Conservation (phyloP, 2,888 invertebrate genomes). For the Odontocolon sp. region DNA sequence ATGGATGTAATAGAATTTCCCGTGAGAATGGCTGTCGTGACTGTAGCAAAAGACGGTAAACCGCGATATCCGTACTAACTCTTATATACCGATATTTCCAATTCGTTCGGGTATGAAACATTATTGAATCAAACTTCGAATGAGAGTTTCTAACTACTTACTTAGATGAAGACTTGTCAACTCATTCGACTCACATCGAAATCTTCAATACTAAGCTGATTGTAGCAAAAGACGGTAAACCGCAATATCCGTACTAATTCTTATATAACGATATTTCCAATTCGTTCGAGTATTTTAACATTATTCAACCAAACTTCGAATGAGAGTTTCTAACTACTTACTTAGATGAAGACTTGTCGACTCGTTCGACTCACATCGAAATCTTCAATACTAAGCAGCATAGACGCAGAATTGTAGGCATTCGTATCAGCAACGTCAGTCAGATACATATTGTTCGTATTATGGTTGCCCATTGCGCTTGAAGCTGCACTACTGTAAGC, state of each 20-base stretch:
- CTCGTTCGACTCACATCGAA: constrained; percentile 78
- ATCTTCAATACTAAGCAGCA: constrained; percentile 77
- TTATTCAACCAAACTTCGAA: background rate
- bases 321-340: constrained; percentile 24
- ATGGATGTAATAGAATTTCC: constrained; percentile 31
- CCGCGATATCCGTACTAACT: background rate
- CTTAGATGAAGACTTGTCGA: constrained; percentile 77
- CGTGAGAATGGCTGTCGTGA: constrained; percentile 10
- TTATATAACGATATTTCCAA: background rate
- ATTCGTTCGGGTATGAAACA: background rate
- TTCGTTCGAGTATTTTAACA: background rate
- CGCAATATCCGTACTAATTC: background rate
- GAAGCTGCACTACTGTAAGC: constrained; percentile 79
- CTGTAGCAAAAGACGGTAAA: background rate
- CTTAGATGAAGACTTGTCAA: constrained; percentile 77
- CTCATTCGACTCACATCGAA: constrained; percentile 78
- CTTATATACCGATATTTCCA: background rate
- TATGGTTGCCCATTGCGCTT: constrained; percentile 78
- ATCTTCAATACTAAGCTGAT: constrained; percentile 75
- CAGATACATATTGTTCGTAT: constrained; percentile 74
- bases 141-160: constrained; percentile 24
- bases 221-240: constrained; percentile 1
- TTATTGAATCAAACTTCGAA: background rate
- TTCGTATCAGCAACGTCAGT: constrained; percentile 73
- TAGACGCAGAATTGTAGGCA: constrained; percentile 76